phyloP scores from a whole-genome alignment of 2,888 invertebrate genomes.

The Netelia virgata region DNA sequence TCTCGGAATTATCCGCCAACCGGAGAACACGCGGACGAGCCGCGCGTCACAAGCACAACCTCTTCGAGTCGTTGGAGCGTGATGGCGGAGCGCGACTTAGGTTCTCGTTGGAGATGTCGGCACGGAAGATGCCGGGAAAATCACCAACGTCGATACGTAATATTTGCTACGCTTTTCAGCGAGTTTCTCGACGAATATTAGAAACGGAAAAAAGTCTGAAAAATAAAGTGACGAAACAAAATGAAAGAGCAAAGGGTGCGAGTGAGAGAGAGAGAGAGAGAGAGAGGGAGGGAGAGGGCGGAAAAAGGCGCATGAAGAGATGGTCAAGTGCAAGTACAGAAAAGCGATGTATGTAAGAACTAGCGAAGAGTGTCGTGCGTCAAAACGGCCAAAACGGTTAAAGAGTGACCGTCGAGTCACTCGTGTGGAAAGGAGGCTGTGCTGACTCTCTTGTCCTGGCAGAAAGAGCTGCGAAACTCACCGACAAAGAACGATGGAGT shows the following conservation, averaged over 20 bases:
- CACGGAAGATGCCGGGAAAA: constrained; percentile 44
- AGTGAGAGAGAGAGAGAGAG: background rate
- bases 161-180: constrained; percentile 16
- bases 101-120: constrained; percentile 37
- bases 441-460: constrained; percentile 40
- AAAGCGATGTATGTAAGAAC: constrained; percentile 42
- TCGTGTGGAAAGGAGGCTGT: constrained; percentile 62
- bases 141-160: constrained; percentile 28
- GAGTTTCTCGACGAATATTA: constrained; percentile 13
- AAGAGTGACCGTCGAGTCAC: constrained; percentile 62
- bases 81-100: constrained; percentile 78
- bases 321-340: constrained; percentile 64
- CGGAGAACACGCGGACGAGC: constrained; percentile 56
- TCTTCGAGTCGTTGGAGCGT: constrained; percentile 79
- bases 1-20: constrained; percentile 64
- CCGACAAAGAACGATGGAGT: constrained; percentile 42
- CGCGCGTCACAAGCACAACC: constrained; percentile 43
- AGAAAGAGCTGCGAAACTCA: constrained; percentile 51
- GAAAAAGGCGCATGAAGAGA: constrained; percentile 23
- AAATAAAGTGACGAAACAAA: constrained; percentile 8
- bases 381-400: constrained; percentile 64
- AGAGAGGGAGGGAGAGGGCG: background rate
- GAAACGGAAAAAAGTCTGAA: constrained; percentile 12
- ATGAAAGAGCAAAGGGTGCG: background rate
- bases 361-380: constrained; percentile 49